phyloP scores from a whole-genome alignment of 2,113 vertebrate species.

The Romanogobio albipinnatus region DNA sequence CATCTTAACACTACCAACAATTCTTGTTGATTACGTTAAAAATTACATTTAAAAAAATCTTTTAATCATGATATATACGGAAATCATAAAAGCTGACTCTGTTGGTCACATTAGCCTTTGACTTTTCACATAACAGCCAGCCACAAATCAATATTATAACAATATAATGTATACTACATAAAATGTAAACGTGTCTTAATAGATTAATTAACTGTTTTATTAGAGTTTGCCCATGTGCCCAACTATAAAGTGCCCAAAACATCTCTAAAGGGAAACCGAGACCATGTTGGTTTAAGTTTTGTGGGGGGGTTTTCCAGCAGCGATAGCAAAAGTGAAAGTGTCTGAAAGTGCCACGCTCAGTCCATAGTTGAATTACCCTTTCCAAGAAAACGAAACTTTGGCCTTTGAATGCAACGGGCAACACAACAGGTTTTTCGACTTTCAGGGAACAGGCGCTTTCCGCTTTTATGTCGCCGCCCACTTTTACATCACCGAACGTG shows the following conservation, averaged over 20 bases:
- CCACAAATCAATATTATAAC: neutral
- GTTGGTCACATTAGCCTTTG: constrained; percentile 19
- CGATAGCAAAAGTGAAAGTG: constrained; percentile 32
- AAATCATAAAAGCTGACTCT: no score
- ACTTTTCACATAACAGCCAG: neutral
- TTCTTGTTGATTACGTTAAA: neutral
- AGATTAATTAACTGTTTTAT: neutral
- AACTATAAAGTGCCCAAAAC: neutral
- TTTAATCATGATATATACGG: no score
- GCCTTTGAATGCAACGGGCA: neutral
- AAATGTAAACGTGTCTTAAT: neutral
- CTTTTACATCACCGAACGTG: neutral
- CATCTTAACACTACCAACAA: neutral
- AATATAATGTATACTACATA: neutral
- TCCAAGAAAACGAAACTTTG: constrained; percentile 31
- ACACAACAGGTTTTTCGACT: neutral
- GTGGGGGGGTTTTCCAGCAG: neutral
- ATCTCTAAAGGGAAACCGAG: neutral
- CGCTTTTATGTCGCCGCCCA: constrained; percentile 3
- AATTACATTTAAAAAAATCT: no score
- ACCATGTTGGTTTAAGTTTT: neutral
- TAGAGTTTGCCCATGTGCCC: neutral
- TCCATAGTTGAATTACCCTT: neutral
- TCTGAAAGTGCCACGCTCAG: neutral
- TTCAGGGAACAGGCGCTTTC: neutral